These are phyloP conservation scores for Uromys caudimaculatus DNA, from an alignment of 2,797 vertebrate genomes.

Conservation along the genomic window DNA sequence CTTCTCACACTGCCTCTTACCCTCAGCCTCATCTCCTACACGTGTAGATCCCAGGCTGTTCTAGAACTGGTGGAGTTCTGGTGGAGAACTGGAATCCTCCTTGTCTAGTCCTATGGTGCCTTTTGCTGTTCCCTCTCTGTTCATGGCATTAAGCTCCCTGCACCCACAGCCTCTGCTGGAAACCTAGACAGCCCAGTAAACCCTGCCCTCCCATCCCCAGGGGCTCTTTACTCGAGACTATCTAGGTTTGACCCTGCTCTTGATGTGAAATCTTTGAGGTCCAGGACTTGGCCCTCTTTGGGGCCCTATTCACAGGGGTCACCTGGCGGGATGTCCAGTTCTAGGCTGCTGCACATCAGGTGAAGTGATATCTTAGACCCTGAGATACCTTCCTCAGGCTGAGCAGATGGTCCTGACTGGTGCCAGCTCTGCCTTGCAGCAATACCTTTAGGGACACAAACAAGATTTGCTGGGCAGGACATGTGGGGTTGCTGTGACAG, in stretches of 20 bases:
- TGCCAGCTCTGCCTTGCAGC: slow-evolving; percentile 15
- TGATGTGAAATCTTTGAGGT: neutral
- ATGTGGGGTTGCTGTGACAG: neutral
- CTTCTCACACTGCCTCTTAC: rapidly evolving
- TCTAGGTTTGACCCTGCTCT: neutral
- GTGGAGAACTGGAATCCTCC: neutral
- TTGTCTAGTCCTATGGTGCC: neutral
- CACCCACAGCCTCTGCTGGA: neutral
- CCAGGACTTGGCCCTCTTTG: neutral
- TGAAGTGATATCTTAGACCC: neutral
- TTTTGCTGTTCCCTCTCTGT: neutral
- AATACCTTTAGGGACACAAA: neutral
- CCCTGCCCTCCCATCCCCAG: neutral
- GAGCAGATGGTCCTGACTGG: neutral
- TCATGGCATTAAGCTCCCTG: neutral
- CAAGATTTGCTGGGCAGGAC: neutral
- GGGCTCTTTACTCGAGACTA: neutral
- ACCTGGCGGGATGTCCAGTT: neutral
- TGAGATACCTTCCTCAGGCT: neutral
- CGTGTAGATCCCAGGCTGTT: neutral
- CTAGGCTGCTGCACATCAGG: neutral
- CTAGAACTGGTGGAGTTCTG: neutral
- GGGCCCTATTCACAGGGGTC: neutral
- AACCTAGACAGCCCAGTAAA: neutral
- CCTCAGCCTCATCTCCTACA: rapidly evolving